phyloP scores from a whole-genome alignment of 2,797 vertebrate genomes.

The Streptopelia turtur region DNA sequence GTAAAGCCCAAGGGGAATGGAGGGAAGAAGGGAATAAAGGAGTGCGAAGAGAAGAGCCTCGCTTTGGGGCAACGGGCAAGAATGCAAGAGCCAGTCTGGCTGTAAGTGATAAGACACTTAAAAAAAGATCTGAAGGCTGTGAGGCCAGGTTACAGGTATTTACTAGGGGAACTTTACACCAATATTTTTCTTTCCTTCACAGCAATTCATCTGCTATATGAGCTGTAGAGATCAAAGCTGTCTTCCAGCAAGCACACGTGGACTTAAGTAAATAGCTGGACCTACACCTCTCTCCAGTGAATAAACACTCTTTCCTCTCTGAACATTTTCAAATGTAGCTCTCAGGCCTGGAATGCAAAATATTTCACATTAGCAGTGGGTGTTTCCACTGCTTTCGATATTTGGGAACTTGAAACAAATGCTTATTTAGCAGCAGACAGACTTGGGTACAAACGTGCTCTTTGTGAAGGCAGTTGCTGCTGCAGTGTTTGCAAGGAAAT shows the following conservation, averaged over 20 bases:
- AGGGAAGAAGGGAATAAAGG: background rate
- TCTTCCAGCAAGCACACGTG: constrained; percentile 51
- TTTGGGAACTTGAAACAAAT: constrained; percentile 76
- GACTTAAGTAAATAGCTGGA: constrained; percentile 60
- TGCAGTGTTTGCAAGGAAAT: constrained; percentile 61
- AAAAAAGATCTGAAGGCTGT: background rate
- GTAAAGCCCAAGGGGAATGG: accelerated
- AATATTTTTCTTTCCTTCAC: constrained; percentile 37
- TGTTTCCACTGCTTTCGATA: constrained; percentile 73
- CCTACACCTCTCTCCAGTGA: constrained; percentile 68
- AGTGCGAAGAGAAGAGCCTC: background rate
- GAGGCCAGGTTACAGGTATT: background rate
- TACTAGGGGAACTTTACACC: constrained; percentile 23
- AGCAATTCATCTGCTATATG: constrained; percentile 35
- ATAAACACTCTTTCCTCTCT: constrained; percentile 77
- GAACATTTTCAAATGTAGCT: constrained; percentile 69
- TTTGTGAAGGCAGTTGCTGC: constrained; percentile 64
- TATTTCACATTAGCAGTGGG: constrained; percentile 75
- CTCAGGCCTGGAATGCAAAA: constrained; percentile 76
- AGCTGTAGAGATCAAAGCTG: constrained; percentile 32
- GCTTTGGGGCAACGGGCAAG: background rate
- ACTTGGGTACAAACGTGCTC: constrained; percentile 66
- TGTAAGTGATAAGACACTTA: background rate
- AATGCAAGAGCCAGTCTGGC: background rate
- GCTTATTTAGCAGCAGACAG: constrained; percentile 75